These are phyloP conservation scores for Epizoanthus stellaris DNA, from an alignment of 92 coral and sea anemone genomes.

Conservation along the genomic window DNA sequence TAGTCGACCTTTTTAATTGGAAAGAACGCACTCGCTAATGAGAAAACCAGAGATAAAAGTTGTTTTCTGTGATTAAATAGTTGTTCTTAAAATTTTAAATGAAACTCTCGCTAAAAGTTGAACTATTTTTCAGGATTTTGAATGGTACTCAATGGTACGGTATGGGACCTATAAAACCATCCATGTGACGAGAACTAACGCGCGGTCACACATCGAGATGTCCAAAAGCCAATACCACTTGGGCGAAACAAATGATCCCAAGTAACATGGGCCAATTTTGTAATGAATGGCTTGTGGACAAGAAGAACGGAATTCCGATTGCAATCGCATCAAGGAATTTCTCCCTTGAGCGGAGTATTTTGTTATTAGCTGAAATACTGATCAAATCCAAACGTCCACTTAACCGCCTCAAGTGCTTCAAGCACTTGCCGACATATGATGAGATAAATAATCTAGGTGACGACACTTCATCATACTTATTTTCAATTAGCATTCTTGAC, in stretches of 20 bases:
- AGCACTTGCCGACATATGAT: conserved; percentile 9
- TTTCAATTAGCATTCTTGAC: conserved; percentile 7
- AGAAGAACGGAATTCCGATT: neutral
- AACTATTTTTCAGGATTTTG: no score
- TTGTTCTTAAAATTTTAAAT: neutral
- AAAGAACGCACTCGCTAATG: conserved; percentile 4
- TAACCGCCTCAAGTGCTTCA: conserved; percentile 9
- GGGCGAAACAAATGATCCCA: neutral
- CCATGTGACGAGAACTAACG: no score
- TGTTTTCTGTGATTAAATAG: neutral
- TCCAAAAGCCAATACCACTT: neutral
- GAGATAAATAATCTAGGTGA: neutral
- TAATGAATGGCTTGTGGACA: neutral
- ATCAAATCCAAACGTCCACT: neutral
- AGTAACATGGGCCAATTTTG: neutral
- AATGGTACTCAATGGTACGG: no score
- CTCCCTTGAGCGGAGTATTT: conserved; percentile 1
- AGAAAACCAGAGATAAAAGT: conserved; percentile 8
- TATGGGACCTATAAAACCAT: no score
- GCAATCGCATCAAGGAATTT: conserved; percentile 7
- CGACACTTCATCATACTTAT: neutral
- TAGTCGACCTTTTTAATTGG: neutral
- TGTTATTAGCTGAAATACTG: conserved; percentile 4
- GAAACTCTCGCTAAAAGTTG: neutral
- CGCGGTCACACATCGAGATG: no score